Base-by-base conservation (phyloP, 2,113 vertebrate genomes). In the Xiphias gladius region DNA sequence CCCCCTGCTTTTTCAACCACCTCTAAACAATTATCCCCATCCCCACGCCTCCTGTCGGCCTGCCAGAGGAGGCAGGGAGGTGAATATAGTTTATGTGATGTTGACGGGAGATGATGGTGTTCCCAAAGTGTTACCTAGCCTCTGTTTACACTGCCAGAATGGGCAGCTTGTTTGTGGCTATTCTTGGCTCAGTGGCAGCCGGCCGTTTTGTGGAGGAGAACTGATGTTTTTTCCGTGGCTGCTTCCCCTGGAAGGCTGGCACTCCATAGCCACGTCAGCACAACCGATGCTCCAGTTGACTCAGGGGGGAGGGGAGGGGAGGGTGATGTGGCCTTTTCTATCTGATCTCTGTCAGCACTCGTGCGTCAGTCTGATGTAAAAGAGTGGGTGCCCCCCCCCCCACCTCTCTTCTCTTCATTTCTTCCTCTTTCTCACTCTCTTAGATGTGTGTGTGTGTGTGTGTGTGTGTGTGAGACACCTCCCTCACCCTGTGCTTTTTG, bases 311-410 rank as follows among this genome's bases (percentile, higher is more conserved):
- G 67, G 86, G 55, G 5, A 64, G 63, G 54, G 72, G 61, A 43
- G 71, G 67, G 86, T 52, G 64, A 85, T 87, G 91, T 92, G 91
- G 90, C 92, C 91, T 90, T 92, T 94, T 93, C 83, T 92, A 90
- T 94, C 94, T 93, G 93, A 94, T 94, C 89, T 91, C 82, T 92
- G 90, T 92, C 91, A 91, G 88, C 80, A 78, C 76, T 92, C 65
- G 86, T 95, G 94, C 94, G 92, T 95, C 95, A 95, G 84, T 86
- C 91, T 95, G 95, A 95, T 95, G 94, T 91, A 95, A 94, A 91
- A 90, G 90, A 89, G 93, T 92, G 77, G 82, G 92, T 86, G 84
- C 41, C 57, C 85, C 30, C 46, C 66, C 66, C 64, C 76, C 71
- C 73, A 24, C 74, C 65, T 83, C 77, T 76, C 61, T 67, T 55